phyloP scores from a whole-genome alignment of 1,140 invertebrate genomes.

The Drosophila kurseongensis region DNA sequence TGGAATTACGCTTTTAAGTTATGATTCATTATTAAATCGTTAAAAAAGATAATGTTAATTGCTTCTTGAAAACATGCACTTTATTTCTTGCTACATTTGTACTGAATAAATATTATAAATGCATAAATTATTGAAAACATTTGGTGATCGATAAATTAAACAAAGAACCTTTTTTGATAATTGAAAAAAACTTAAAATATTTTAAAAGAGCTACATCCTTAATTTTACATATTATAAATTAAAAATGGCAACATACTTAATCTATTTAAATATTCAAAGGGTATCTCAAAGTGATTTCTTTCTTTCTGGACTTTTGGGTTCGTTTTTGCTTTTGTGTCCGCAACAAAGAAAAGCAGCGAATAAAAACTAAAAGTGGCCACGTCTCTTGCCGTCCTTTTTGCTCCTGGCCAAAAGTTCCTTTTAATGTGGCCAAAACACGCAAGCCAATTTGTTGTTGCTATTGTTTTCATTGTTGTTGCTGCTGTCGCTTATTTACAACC shows the following conservation, averaged over 20 bases:
- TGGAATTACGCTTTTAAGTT: background rate
- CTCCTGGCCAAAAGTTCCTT: slow-evolving; percentile 36
- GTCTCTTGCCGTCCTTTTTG: slow-evolving; percentile 22
- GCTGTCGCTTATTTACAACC: slow-evolving; percentile 36
- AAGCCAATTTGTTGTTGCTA: slow-evolving; percentile 70
- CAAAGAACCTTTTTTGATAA: background rate
- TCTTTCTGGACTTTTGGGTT: background rate
- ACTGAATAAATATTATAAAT: background rate
- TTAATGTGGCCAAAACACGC: slow-evolving; percentile 72
- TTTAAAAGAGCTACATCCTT: too few relatives aligned
- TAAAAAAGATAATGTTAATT: background rate
- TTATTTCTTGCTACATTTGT: too few relatives aligned
- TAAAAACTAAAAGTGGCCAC: slow-evolving; percentile 68
- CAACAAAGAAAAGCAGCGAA: slow-evolving; percentile 33
- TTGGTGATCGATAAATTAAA: too few relatives aligned
- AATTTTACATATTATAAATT: too few relatives aligned
- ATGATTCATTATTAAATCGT: background rate
- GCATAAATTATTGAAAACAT: background rate
- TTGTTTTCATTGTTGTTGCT: slow-evolving; percentile 16
- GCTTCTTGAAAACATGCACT: too few relatives aligned
- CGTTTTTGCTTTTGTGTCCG: slow-evolving; percentile 4
- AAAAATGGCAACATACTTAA: too few relatives aligned
- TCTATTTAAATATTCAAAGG: background rate
- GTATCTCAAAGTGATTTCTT: background rate
- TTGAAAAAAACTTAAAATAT: background rate